Evolutionary conservation across 2,113 vertebrate species (phyloP), one percentile per base, ranked within the genome.

Genomic region (Talpa occidentalis): DNA sequence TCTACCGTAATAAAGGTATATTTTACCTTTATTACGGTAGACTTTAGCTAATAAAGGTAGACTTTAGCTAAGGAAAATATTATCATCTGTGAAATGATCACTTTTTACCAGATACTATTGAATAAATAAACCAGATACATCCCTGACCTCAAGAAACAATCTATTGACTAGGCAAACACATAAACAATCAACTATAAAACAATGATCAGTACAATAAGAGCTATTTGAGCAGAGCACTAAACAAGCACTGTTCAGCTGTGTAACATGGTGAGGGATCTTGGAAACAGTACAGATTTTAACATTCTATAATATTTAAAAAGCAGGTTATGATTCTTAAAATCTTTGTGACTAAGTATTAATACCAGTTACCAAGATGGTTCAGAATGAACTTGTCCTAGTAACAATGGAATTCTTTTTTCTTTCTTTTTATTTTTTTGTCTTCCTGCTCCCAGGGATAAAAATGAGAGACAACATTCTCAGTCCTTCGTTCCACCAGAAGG

Each of bases 21-120:
- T n/a, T n/a, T n/a, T n/a, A n/a, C n/a, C n/a, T n/a, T n/a, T n/a
- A n/a, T n/a, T n/a, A n/a, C n/a, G n/a, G n/a, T n/a, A n/a, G n/a
- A n/a, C n/a, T n/a, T n/a, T n/a, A n/a, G n/a, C n/a, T n/a, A n/a
- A n/a, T n/a, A n/a, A n/a, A n/a, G n/a, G n/a, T n/a, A n/a, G n/a
- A n/a, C n/a, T n/a, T n/a, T n/a, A 32, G 21, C 64, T 76, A 90
- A 93, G 28, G 67, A 56, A 87, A 83, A 91, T 81, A 81, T 8
- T 80, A 60, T 24, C 9, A 30, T 88, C 79, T 35, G 24, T 62
- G 26, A 37, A 92, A 77, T 15, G 77, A 49, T 67, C 17, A 59
- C 6, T 37, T 40, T 70, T 35, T 72, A 93, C 26, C n/a, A 73
- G 30, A 72, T 42, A 85, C 30, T 60, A 69, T 62, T 69, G 49